Evolutionary conservation across 53 echinoderm and acorn worm genomes (phyloP).

Genomic region (Echinometra lucunter): DNA sequence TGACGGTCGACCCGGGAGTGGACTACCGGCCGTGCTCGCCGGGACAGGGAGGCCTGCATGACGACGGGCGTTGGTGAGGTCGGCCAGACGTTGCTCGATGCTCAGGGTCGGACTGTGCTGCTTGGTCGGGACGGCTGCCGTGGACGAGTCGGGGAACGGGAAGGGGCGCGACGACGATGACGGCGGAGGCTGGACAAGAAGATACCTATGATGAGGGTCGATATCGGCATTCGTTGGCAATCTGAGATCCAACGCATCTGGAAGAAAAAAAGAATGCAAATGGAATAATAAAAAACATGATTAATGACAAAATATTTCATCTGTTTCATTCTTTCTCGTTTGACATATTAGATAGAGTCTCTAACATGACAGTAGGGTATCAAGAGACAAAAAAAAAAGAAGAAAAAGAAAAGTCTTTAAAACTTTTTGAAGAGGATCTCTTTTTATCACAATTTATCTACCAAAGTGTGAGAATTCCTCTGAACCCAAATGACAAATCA

Average conservation of each 20-base stretch:
- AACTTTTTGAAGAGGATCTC: neutral
- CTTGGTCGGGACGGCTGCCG: constrained; percentile 82
- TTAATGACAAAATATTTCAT: neutral
- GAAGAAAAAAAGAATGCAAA: too few species aligned
- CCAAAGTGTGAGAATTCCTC: constrained; percentile 31
- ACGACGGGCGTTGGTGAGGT: constrained; percentile 70
- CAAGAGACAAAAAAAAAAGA: constrained; percentile 18
- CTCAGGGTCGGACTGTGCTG: constrained; percentile 86
- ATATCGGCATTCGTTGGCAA: constrained; percentile 30
- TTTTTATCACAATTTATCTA: neutral
- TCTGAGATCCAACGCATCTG: constrained; percentile 56
- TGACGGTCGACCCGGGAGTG: constrained; percentile 61
- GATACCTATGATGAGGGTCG: constrained; percentile 26
- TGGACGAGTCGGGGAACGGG: constrained; percentile 65
- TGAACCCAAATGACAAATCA: constrained; percentile 38
- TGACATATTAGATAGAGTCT: constrained; percentile 44
- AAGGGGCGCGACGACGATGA: neutral
- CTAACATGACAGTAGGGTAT: constrained; percentile 12
- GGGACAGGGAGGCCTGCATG: constrained; percentile 51
- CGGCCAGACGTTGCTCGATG: constrained; percentile 75
- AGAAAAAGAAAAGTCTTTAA: neutral
- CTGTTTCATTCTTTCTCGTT: too few species aligned
- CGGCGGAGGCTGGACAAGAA: constrained; percentile 31
- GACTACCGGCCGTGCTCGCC: constrained; percentile 67
- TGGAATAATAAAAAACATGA: neutral